Percentiles rank a stretch among this genome's conserved stretches.
Conservation (phyloP, 1,140 invertebrate genomes). For the Nephila pilipes region DNA sequence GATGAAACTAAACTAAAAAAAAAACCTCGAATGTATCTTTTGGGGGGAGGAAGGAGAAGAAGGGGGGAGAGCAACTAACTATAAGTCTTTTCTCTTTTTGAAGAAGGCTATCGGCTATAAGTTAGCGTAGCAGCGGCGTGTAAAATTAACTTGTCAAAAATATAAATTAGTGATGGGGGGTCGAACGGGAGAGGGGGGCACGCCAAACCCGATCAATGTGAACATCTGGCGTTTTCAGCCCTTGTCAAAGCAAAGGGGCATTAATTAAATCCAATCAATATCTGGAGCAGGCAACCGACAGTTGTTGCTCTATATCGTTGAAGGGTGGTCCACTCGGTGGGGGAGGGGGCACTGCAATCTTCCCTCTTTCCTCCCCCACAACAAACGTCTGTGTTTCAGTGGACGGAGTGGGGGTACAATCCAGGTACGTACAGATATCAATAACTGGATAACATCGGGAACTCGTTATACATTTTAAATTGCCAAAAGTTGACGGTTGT, state of each 20-base stretch:
- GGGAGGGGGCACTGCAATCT: neutral
- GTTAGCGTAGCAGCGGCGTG: constrained; percentile 74
- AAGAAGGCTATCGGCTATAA: constrained; percentile 71
- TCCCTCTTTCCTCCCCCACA: neutral
- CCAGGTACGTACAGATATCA: constrained; percentile 29
- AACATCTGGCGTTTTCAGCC: constrained; percentile 73
- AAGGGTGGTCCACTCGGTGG: constrained; percentile 56
- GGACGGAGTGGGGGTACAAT: constrained; percentile 24
- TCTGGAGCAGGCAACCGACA: constrained; percentile 69
- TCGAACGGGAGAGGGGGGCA: neutral
- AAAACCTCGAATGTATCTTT: neutral
- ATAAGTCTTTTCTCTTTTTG: constrained; percentile 68
- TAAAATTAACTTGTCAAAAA: constrained; percentile 77
- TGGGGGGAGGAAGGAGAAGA: neutral
- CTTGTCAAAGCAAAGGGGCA: constrained; percentile 75
- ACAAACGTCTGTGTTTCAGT: constrained; percentile 36
- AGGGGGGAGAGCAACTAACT: constrained; percentile 31
- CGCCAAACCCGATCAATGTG: constrained; percentile 63
- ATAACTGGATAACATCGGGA: neutral
- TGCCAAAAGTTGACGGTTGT: constrained; percentile 24
- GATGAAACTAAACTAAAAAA: constrained; percentile 16
- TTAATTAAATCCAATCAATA: constrained; percentile 77
- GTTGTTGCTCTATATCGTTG: constrained; percentile 75
- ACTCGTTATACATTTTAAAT: constrained; percentile 40
- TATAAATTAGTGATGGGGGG: constrained; percentile 70